A percentile compares a stretch with the other conserved stretches of the same genome.
Conservation (phyloP, 92 coral and sea anemone genomes). For the Ricordea florida region DNA sequence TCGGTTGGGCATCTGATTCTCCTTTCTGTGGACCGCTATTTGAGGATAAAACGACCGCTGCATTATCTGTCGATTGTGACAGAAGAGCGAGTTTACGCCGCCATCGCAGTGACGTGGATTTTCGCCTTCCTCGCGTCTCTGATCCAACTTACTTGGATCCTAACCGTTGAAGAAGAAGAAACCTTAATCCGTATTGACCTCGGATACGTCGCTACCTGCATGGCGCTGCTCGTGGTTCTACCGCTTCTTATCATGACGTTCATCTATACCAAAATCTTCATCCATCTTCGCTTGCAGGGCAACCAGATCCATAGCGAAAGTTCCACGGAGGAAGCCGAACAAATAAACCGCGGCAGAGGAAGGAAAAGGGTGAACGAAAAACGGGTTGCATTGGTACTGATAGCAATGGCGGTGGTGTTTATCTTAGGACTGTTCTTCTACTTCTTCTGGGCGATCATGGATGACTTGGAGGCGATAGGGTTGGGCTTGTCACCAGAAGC, state of each 20-base stretch:
- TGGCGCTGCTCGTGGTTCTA: constrained; percentile 49
- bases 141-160: constrained; percentile 70
- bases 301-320: constrained; percentile 11
- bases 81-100: background rate
- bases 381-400: constrained; percentile 55
- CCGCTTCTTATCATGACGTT: constrained; percentile 52
- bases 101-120: constrained; percentile 46
- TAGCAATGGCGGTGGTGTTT: constrained; percentile 79
- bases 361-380: constrained; percentile 44
- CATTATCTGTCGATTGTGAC: constrained; percentile 60
- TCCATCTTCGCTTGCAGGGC: constrained; percentile 37
- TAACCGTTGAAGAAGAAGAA: background rate
- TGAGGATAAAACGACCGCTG: constrained; percentile 64
- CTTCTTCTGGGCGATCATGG: constrained; percentile 57
- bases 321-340: background rate
- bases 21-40: constrained; percentile 73
- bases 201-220: constrained; percentile 54
- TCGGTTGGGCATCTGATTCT: constrained; percentile 71
- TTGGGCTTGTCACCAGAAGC: constrained; percentile 20
- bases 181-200: constrained; percentile 42
- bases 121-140: constrained; percentile 64
- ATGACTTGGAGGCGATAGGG: constrained; percentile 53
- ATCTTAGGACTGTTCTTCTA: constrained; percentile 68
- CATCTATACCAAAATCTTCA: constrained; percentile 63
- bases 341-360: background rate